Conservation (phyloP, 2,113 vertebrate genomes). For the Thamnophis sirtalis region DNA sequence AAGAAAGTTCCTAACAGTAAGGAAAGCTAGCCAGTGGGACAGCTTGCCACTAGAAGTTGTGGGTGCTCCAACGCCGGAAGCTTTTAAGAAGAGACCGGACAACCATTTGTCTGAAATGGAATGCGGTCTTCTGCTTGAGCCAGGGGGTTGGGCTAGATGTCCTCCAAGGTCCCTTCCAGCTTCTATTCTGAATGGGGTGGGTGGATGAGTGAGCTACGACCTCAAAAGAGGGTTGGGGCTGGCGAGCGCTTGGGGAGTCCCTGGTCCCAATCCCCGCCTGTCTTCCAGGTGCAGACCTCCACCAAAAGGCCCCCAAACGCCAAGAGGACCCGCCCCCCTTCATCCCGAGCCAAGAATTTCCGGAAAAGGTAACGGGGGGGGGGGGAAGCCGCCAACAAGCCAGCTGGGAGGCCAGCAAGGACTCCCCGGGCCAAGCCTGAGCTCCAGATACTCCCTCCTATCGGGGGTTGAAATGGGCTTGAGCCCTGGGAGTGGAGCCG, state of each 20-base stretch:
- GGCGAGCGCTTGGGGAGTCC: background rate
- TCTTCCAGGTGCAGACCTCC: background rate
- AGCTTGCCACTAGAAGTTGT: background rate
- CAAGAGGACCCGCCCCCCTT: background rate
- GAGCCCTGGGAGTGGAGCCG: background rate
- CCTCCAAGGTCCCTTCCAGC: background rate
- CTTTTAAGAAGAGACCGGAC: background rate
- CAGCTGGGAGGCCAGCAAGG: background rate
- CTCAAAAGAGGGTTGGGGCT: background rate
- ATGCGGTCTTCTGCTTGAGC: background rate
- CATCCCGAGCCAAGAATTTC: background rate
- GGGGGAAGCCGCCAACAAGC: too few species aligned
- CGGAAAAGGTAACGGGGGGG: background rate
- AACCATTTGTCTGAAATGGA: background rate
- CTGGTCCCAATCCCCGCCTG: background rate
- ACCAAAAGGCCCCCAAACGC: background rate
- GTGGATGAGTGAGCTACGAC: background rate
- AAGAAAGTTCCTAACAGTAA: background rate
- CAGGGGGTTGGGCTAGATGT: background rate
- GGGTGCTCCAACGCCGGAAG: too few species aligned
- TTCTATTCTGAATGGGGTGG: background rate
- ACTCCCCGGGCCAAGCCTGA: too few species aligned
- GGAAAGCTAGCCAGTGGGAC: background rate
- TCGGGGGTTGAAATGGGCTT: accelerated
- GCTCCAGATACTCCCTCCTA: accelerated